Percentiles rank a stretch among this genome's conserved stretches.
These are phyloP conservation scores for Platycheirus albimanus DNA, from an alignment of 2,888 invertebrate species.

Conservation along the genomic window DNA sequence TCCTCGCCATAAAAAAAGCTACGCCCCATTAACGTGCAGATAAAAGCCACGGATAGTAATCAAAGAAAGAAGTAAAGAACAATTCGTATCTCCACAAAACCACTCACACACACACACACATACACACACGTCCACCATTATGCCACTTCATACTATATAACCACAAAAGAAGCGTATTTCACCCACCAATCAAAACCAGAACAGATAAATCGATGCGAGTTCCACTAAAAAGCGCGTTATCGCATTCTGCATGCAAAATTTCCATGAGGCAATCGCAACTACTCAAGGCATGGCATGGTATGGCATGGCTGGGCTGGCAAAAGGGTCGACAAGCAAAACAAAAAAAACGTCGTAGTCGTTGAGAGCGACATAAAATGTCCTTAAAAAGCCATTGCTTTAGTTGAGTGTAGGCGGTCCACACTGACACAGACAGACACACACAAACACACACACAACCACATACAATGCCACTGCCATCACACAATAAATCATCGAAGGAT, in stretches of 20 bases:
- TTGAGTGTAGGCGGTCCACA: constrained; percentile 71
- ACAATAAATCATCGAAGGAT: constrained; percentile 73
- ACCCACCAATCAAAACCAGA: constrained; percentile 72
- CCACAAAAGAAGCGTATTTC: constrained; percentile 64
- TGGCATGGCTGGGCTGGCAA: too few species aligned
- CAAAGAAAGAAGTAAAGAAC: constrained; percentile 26
- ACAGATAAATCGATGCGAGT: constrained; percentile 73
- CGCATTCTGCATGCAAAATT: constrained; percentile 64
- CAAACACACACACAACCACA: constrained; percentile 27
- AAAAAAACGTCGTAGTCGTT: too few species aligned
- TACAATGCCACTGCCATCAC: constrained; percentile 42
- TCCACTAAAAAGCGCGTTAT: constrained; percentile 73
- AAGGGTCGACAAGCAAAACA: constrained; percentile 44
- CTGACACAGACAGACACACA: too few species aligned
- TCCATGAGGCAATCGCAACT: constrained; percentile 36
- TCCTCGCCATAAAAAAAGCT: constrained; percentile 48
- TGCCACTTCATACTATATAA: constrained; percentile 7
- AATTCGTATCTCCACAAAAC: constrained; percentile 26
- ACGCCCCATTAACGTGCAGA: constrained; percentile 69
- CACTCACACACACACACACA: constrained; percentile 13
- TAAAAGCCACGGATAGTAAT: constrained; percentile 64
- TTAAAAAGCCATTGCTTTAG: constrained; percentile 73
- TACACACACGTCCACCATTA: constrained; percentile 21
- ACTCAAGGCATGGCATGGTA: too few species aligned
- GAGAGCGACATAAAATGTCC: constrained; percentile 61